A percentile compares a stretch with the other conserved stretches of the same genome.
Conservation (phyloP, 2,113 vertebrate genomes). For the Ranitomeya imitator region DNA sequence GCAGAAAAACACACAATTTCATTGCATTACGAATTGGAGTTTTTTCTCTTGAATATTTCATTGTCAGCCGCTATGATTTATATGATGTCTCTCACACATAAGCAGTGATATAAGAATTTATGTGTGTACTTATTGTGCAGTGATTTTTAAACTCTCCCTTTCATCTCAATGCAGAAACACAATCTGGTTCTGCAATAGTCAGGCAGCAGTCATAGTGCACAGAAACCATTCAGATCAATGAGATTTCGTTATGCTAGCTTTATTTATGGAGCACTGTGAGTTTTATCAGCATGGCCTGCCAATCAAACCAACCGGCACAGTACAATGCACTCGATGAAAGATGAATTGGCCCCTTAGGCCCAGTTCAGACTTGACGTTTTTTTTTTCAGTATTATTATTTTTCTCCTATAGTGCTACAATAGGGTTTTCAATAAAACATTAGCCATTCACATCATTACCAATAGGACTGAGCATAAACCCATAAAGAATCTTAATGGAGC, state of each 20-base stretch:
- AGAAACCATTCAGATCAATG: constrained; percentile 1
- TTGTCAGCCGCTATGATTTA: not conserved
- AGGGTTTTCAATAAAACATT: not conserved
- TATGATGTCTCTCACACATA: not conserved
- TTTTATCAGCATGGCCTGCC: not conserved
- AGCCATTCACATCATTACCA: not conserved
- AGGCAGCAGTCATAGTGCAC: not conserved
- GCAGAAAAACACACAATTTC: constrained; percentile 7
- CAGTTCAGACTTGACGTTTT: not conserved
- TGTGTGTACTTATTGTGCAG: not conserved
- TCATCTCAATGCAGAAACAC: not conserved
- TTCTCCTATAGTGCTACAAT: not conserved
- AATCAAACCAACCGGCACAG: not conserved
- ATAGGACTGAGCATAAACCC: not conserved
- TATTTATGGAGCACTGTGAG: not conserved
- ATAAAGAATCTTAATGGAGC: too few species aligned
- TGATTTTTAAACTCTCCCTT: not conserved
- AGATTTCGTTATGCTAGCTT: not conserved
- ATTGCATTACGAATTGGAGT: not conserved
- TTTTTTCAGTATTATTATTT: not conserved
- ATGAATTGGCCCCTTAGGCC: constrained; percentile 4
- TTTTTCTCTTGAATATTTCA: constrained; percentile 7
- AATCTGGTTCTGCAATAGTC: not conserved
- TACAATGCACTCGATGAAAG: not conserved
- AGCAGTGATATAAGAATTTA: constrained; percentile 16